Percentiles rank a stretch among this genome's conserved stretches.
Evolutionary conservation across 2,888 invertebrate species (phyloP).

Genomic region (Plagiodera versicolora): DNA sequence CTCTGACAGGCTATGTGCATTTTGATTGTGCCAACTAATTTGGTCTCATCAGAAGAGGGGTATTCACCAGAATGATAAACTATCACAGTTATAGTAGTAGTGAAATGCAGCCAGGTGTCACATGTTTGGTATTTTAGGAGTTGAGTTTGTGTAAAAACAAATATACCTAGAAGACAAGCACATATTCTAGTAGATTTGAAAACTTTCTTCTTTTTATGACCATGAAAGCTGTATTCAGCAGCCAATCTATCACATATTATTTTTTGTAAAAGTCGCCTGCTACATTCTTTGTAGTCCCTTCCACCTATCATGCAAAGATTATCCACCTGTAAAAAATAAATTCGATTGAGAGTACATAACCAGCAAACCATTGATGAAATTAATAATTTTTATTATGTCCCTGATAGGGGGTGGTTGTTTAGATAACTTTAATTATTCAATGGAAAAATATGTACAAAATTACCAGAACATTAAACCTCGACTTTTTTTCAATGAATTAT

Average conservation of each 20-base stretch:
- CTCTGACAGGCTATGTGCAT: no score
- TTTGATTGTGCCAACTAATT: no score
- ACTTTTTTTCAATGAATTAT: background rate
- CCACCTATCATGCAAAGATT: constrained; percentile 3
- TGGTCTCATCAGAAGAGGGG: no score
- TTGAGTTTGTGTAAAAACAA: background rate
- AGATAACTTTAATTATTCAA: background rate
- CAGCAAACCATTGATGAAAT: background rate
- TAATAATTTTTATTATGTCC: background rate
- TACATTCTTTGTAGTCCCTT: no score
- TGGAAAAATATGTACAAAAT: background rate
- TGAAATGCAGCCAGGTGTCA: no score
- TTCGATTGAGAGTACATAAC: background rate
- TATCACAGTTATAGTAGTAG: no score
- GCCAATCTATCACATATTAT: background rate
- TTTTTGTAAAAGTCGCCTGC: constrained; percentile 1
- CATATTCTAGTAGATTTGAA: background rate
- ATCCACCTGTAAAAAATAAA: constrained; percentile 4
- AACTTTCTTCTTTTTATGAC: constrained; percentile 1
- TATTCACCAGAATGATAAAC: no score
- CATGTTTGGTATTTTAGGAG: background rate
- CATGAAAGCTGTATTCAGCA: background rate
- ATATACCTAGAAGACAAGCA: constrained; percentile 10
- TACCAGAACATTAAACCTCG: background rate
- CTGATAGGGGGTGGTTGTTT: background rate